A percentile compares a stretch with the other conserved stretches of the same genome.
These are phyloP conservation scores for Orgyia antiqua DNA, from an alignment of 2,888 invertebrate genomes.

Conservation along the genomic window DNA sequence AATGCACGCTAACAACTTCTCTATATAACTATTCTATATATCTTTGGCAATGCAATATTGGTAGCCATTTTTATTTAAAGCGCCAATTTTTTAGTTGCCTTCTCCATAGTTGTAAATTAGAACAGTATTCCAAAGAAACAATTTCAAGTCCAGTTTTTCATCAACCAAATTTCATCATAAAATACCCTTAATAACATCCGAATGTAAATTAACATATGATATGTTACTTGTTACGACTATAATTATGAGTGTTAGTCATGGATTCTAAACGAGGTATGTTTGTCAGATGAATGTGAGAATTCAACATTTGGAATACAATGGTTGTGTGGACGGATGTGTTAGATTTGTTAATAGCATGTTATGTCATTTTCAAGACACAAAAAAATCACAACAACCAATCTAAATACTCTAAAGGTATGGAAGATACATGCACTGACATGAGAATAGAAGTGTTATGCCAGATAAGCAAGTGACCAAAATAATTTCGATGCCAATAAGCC, in stretches of 20 bases:
- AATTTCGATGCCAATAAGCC: conserved; percentile 51
- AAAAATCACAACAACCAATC: conserved; percentile 56
- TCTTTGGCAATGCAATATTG: too few species aligned
- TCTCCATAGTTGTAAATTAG: too few species aligned
- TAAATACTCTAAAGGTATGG: conserved; percentile 46
- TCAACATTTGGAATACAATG: conserved; percentile 40
- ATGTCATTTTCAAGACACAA: conserved; percentile 36
- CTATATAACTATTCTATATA: too few species aligned
- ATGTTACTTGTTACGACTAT: conserved; percentile 46
- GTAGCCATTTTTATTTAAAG: too few species aligned
- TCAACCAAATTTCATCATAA: too few species aligned
- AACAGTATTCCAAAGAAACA: too few species aligned
- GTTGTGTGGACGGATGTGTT: conserved; percentile 40
- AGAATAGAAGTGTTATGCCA: conserved; percentile 25
- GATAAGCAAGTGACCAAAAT: conserved; percentile 42
- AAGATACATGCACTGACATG: conserved; percentile 50
- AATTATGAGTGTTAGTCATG: conserved; percentile 60
- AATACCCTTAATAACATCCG: too few species aligned
- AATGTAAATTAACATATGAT: too few species aligned
- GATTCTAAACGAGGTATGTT: conserved; percentile 46
- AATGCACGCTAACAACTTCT: too few species aligned
- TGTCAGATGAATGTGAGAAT: conserved; percentile 45
- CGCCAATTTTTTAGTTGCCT: too few species aligned
- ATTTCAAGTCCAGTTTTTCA: too few species aligned
- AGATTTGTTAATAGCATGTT: conserved; percentile 40